phyloP scores from a whole-genome alignment of 92 coral and sea anemone genomes.

The Epizoanthus rinbou region DNA sequence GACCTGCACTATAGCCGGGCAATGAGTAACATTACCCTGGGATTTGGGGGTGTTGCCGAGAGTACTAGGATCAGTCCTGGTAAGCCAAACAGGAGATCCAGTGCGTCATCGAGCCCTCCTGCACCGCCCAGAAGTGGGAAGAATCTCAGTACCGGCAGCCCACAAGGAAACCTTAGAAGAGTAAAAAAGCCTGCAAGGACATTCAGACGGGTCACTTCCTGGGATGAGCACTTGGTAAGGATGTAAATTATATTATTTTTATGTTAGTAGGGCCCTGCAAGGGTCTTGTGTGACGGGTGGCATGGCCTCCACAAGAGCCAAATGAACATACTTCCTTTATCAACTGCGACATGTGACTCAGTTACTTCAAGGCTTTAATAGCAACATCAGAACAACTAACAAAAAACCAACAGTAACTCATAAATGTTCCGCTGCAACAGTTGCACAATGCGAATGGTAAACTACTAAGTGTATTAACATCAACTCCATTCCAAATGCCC shows the following conservation, averaged over 20 bases:
- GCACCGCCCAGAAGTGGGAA: slow-evolving; percentile 10
- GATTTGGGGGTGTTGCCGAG: slow-evolving; percentile 5
- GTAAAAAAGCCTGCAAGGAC: slow-evolving; percentile 75
- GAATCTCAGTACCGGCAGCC: neutral
- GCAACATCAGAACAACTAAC: too few relatives aligned
- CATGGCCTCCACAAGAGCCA: too few relatives aligned
- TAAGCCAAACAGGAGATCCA: slow-evolving; percentile 2
- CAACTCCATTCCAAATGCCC: too few relatives aligned
- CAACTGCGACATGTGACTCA: too few relatives aligned
- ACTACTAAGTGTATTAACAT: too few relatives aligned
- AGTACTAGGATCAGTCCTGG: neutral
- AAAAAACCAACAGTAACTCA: too few relatives aligned
- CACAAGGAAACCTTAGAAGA: slow-evolving; percentile 64
- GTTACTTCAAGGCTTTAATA: too few relatives aligned
- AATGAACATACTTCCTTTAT: too few relatives aligned
- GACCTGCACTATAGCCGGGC: slow-evolving; percentile 18
- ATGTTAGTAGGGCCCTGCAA: too few relatives aligned
- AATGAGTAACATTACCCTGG: slow-evolving; percentile 27
- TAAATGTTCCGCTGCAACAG: too few relatives aligned
- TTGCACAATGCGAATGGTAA: too few relatives aligned
- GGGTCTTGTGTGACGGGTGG: too few relatives aligned
- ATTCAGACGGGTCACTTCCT: slow-evolving; percentile 51
- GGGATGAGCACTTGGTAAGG: slow-evolving; percentile 37
- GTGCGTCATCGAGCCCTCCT: slow-evolving; percentile 5
- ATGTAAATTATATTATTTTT: neutral